These are phyloP conservation scores for Coregonus suidteri DNA, from an alignment of 2,797 vertebrate genomes.

Conservation along the genomic window DNA sequence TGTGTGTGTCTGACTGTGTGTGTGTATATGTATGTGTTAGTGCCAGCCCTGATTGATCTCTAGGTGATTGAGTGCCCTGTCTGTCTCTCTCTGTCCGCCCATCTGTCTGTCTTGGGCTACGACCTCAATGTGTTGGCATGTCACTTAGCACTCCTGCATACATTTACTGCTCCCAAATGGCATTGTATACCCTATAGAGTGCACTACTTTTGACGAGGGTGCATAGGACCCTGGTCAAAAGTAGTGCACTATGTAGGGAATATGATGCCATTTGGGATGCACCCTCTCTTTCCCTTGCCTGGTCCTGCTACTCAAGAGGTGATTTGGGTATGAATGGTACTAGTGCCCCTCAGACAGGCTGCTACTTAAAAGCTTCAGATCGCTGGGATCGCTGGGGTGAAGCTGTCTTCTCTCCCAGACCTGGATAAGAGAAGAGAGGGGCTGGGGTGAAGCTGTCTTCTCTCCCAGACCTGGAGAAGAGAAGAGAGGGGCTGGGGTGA, in stretches of 20 bases:
- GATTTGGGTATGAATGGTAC: constrained; percentile 12
- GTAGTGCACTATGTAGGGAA: background rate
- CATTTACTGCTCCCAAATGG: background rate
- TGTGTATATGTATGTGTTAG: constrained; percentile 25
- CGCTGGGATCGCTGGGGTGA: too few species aligned
- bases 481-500: too few species aligned
- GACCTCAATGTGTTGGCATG: background rate
- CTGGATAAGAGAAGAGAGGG: too few species aligned
- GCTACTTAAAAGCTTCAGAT: background rate
- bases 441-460: too few species aligned
- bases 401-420: too few species aligned
- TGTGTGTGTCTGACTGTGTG: too few species aligned
- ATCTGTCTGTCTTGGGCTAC: too few species aligned
- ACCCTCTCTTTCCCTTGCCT: background rate
- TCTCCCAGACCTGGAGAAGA: too few species aligned
- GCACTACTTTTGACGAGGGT: background rate
- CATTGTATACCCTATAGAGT: background rate
- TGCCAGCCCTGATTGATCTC: constrained; percentile 9
- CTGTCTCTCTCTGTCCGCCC: too few species aligned
- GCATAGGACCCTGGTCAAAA: background rate
- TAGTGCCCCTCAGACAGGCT: constrained; percentile 5
- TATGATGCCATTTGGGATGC: background rate
- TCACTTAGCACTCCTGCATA: constrained; percentile 5
- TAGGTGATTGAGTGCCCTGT: background rate
- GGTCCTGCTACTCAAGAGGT: background rate